Conservation (phyloP, 2,113 vertebrate genomes). For the Nipponia nippon region DNA sequence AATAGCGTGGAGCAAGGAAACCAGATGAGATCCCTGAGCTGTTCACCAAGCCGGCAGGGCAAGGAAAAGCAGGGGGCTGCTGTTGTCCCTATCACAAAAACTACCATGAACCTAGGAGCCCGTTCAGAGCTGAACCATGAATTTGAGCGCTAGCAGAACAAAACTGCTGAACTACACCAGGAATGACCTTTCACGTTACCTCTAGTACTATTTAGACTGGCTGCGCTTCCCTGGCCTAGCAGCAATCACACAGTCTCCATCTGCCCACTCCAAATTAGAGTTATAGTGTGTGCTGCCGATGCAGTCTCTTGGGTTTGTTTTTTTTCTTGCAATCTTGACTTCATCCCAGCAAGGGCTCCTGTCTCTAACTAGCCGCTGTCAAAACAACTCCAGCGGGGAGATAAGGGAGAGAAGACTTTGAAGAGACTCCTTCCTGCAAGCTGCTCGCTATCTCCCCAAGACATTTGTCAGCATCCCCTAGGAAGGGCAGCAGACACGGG, state of each 20-base stretch:
- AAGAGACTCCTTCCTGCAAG: constrained; percentile 65
- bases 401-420: constrained; percentile 74
- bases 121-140: background rate
- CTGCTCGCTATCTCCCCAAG: constrained; percentile 53
- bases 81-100: background rate
- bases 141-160: background rate
- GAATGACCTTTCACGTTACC: constrained; percentile 13
- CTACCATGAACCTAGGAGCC: background rate
- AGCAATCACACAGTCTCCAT: constrained; percentile 23
- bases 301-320: constrained; percentile 46
- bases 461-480: constrained; percentile 50
- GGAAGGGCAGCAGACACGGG: constrained; percentile 50
- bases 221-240: constrained; percentile 22
- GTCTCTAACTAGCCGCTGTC: constrained; percentile 75
- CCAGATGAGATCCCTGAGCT: background rate
- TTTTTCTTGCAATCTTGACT: constrained; percentile 48
- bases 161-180: background rate
- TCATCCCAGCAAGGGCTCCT: constrained; percentile 57
- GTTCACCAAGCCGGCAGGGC: background rate
- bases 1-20: background rate
- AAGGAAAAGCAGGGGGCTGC: background rate
- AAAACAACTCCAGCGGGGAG: constrained; percentile 72
- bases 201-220: constrained; percentile 49
- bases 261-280: constrained; percentile 27
- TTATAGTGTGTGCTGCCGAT: constrained; percentile 23